Conservation (phyloP, 2,113 vertebrate species). For the Mola mola region DNA sequence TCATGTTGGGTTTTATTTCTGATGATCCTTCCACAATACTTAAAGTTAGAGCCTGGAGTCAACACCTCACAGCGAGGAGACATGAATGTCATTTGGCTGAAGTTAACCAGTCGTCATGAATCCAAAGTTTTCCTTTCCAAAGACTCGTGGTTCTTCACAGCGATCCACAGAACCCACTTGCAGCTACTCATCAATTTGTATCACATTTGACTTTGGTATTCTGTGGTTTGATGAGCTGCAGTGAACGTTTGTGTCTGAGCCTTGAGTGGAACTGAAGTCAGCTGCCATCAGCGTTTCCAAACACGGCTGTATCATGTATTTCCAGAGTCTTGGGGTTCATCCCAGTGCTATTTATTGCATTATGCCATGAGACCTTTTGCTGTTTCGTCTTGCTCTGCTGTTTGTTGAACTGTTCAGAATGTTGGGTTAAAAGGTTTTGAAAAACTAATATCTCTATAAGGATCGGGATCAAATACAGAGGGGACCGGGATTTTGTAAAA, state of each 20-base stretch:
- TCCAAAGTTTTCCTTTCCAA: conserved; percentile 18
- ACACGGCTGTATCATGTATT: conserved; percentile 11
- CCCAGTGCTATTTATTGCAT: conserved; percentile 8
- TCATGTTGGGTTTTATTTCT: neutral
- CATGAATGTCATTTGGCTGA: conserved; percentile 17
- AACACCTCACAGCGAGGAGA: conserved; percentile 5
- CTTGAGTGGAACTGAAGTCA: neutral
- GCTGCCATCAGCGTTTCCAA: neutral
- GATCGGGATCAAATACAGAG: conserved; percentile 3
- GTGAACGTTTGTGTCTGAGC: conserved; percentile 17
- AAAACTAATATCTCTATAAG: conserved; percentile 37
- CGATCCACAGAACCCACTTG: conserved; percentile 7
- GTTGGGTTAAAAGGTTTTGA: conserved; percentile 15
- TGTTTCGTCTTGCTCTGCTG: conserved; percentile 22
- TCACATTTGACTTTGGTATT: neutral
- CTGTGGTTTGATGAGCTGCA: conserved; percentile 26
- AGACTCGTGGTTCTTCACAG: conserved; percentile 21
- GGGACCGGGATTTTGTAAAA: conserved; percentile 19
- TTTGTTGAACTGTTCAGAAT: conserved; percentile 10
- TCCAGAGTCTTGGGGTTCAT: conserved; percentile 9
- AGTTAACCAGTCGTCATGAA: neutral
- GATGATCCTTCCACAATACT: neutral
- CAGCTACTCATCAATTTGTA: neutral
- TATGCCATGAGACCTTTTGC: neutral
- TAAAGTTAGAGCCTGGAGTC: conserved; percentile 4